Conservation (phyloP, 53 echinoderm and acorn worm species). For the Paracentrotus lividus region DNA sequence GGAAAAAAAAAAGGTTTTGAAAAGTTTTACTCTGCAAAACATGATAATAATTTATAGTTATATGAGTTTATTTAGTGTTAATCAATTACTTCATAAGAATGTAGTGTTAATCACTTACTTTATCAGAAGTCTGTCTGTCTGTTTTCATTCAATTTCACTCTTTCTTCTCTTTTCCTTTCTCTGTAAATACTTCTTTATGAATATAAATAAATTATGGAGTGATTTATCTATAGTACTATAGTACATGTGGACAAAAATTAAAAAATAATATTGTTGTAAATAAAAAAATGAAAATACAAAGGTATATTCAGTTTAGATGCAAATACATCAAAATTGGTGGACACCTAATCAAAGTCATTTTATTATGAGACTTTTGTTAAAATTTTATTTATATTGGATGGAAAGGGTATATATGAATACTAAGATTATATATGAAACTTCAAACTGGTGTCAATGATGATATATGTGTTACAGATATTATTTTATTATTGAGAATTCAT, state of each 20-base stretch:
- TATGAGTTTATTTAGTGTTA: no score
- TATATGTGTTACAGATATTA: background rate
- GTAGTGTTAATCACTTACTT: no score
- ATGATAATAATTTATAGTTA: no score
- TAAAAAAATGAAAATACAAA: background rate
- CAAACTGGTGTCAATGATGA: background rate
- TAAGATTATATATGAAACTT: constrained; percentile 22
- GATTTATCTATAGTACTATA: constrained; percentile 62
- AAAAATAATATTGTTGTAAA: constrained; percentile 1
- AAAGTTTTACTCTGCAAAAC: no score
- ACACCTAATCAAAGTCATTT: background rate
- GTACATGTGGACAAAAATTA: background rate
- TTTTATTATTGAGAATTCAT: background rate
- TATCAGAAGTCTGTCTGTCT: no score
- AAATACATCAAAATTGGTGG: background rate
- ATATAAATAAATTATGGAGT: constrained; percentile 41
- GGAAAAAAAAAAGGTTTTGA: no score
- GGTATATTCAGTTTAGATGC: constrained; percentile 16
- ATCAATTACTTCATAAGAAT: background rate
- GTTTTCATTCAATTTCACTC: background rate
- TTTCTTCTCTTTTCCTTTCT: background rate
- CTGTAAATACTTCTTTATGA: constrained; percentile 2
- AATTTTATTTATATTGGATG: constrained; percentile 23
- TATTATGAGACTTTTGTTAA: background rate
- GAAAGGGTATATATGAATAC: background rate